Base-by-base conservation (phyloP, 2,888 invertebrate species). In the Allacma fusca region DNA sequence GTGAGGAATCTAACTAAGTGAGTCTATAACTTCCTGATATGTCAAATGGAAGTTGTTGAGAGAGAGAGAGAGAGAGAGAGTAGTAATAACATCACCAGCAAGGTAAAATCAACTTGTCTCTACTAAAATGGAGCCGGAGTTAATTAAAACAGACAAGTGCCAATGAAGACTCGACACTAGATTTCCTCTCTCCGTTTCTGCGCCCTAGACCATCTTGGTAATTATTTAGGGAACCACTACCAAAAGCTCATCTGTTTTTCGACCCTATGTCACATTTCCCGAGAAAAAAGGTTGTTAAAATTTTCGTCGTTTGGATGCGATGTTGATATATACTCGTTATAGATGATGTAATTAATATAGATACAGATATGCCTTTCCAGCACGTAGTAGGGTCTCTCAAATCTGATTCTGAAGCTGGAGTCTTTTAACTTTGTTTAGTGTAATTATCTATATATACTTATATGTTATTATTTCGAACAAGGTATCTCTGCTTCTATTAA, bases 61-160 rank as follows among this genome's bases (percentile, higher is more conserved):
- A 23, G 9, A 64, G 24, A n/a, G 13, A 12, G 21, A 24, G 24
- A 23, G 28, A 67, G 5, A 29, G 2, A 7, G 12, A 67, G 29
- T 9, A 29, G 7, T n/a, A 28, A 28, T 12, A 26, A 29, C 24
- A 67, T 67, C 1, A 24, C 21, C 5, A 28, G 28, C 5, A 29
- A 28, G n/a, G 67, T 67, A 67, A 29, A 29, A 67, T 50, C 50
- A 50, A 50, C 50, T 50, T n/a, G 19, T 19, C 50, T 50, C 50
- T n/a, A 50, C 50, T 50, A 50, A 50, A 50, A 50, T 50, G 50
- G 50, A 50, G 50, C 29, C 16, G 9, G 19, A 29, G n/a, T 67
- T 67, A 67, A 67, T 67, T 67, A 67, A 67, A 16, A 29, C 67
- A 28, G 67, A 28, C 67, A 67, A 67, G 13, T 67, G 29, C 67